Evolutionary conservation across 2,888 invertebrate genomes (phyloP).

Genomic region (Pasiphila rectangulata): DNA sequence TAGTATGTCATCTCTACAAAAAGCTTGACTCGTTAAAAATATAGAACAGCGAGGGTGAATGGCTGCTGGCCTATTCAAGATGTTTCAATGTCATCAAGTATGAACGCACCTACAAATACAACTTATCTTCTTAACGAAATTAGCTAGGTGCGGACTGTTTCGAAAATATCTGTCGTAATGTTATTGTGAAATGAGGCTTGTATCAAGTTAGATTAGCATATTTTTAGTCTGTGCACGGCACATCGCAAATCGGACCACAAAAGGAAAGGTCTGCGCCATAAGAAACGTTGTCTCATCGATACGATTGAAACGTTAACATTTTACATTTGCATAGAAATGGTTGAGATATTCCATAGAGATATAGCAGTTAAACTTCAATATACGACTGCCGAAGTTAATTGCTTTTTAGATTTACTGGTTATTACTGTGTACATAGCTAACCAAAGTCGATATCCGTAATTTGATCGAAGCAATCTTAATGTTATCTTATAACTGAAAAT

Average conservation of each 20-base stretch:
- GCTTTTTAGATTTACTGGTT: conserved; percentile 3
- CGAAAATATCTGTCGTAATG: conserved; percentile 47
- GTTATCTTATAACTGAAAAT: background rate
- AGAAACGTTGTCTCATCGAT: conserved; percentile 7
- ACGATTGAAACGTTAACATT: conserved; percentile 13
- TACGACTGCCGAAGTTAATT: background rate
- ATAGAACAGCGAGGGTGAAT: conserved; percentile 17
- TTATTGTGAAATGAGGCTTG: conserved; percentile 41
- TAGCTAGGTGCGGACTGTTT: conserved; percentile 41
- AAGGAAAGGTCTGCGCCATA: conserved; percentile 38
- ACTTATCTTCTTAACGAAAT: conserved; percentile 45
- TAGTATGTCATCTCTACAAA: conserved; percentile 18
- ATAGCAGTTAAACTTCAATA: background rate
- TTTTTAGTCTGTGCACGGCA: conserved; percentile 47
- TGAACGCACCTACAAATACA: conserved; percentile 33
- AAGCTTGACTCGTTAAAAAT: conserved; percentile 11
- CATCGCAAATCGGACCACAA: conserved; percentile 43
- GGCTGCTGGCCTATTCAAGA: conserved; percentile 30
- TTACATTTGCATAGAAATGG: conserved; percentile 13
- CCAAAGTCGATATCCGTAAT: background rate
- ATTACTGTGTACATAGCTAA: background rate
- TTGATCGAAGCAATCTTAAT: background rate
- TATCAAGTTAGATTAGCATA: conserved; percentile 50
- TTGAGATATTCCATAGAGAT: no score
- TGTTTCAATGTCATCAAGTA: conserved; percentile 45